A percentile compares a stretch with the other conserved stretches of the same genome.
Evolutionary conservation across 2,888 invertebrate genomes (phyloP).

Genomic region (Leucophora obtusa): DNA sequence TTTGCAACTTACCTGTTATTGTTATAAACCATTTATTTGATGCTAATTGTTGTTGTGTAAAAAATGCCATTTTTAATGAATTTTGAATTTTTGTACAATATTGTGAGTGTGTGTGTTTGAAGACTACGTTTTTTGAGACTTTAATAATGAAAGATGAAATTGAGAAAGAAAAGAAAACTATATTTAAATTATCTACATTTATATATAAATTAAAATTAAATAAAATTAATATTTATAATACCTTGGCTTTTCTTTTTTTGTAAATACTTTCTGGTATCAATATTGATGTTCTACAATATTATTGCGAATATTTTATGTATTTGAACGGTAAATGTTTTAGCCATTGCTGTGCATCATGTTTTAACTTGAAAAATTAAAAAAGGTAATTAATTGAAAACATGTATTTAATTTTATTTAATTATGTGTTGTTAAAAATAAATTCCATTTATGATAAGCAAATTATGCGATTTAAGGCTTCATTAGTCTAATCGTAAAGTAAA

Average conservation of each 20-base stretch:
- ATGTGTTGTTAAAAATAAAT: background rate
- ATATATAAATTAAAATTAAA: background rate
- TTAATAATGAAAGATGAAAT: conserved; percentile 35
- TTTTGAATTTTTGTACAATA: conserved; percentile 42
- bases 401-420: background rate
- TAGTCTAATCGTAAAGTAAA: too few relatives aligned
- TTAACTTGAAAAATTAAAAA: background rate
- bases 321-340: background rate
- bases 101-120: conserved; percentile 29
- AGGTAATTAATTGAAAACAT: background rate
- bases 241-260: conserved; percentile 21
- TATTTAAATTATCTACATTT: conserved; percentile 40
- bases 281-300: background rate
- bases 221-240: conserved; percentile 8
- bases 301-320: background rate
- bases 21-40: conserved; percentile 72
- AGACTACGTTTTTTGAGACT: conserved; percentile 12
- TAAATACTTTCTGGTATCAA: background rate
- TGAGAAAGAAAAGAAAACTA: conserved; percentile 46
- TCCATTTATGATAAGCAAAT: background rate
- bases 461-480: too few relatives aligned
- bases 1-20: conserved; percentile 73
- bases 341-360: background rate
- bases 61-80: conserved; percentile 57
- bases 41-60: conserved; percentile 48